Evolutionary conservation across 2,888 invertebrate genomes (phyloP).

Genomic region (Bugulina stolonifera): DNA sequence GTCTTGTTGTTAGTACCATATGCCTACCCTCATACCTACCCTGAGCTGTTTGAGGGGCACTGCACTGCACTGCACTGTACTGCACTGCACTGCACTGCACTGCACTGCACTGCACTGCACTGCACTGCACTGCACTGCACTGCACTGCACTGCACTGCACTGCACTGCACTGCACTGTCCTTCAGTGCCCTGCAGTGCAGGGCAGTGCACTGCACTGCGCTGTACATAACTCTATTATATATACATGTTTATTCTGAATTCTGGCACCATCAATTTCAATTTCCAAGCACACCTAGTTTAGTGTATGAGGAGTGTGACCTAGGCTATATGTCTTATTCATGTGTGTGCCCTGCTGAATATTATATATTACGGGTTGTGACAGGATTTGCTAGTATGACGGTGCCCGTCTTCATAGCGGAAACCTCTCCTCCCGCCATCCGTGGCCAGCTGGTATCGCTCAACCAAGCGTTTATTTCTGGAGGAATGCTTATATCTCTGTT

Average conservation of each 20-base stretch:
- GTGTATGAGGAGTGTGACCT: no score
- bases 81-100: slow-evolving; percentile 27
- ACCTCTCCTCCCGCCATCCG: slow-evolving; percentile 54
- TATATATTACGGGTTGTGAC: slow-evolving; percentile 22
- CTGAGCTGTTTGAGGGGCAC: no score
- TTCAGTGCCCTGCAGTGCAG: slow-evolving; percentile 28
- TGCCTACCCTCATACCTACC: no score
- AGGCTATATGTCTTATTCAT: no score
- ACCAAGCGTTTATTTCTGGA: slow-evolving; percentile 56
- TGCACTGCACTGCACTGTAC: slow-evolving; percentile 25
- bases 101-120: slow-evolving; percentile 29
- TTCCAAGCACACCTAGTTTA: no score
- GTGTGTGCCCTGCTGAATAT: no score
- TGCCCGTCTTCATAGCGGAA: slow-evolving; percentile 59
- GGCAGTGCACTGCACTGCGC: slow-evolving; percentile 29
- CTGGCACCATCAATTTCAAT: no score
- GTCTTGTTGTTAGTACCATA: no score
- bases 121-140: slow-evolving; percentile 29
- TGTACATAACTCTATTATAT: no score
- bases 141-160: slow-evolving; percentile 29
- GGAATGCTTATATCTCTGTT: slow-evolving; percentile 55
- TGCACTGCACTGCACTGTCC: slow-evolving; percentile 29
- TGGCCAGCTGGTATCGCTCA: slow-evolving; percentile 56
- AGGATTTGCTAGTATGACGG: slow-evolving; percentile 58
- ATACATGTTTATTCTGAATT: no score